Evolutionary conservation across 1,140 invertebrate genomes (phyloP).

Genomic region (Sminthurides bifidus): DNA sequence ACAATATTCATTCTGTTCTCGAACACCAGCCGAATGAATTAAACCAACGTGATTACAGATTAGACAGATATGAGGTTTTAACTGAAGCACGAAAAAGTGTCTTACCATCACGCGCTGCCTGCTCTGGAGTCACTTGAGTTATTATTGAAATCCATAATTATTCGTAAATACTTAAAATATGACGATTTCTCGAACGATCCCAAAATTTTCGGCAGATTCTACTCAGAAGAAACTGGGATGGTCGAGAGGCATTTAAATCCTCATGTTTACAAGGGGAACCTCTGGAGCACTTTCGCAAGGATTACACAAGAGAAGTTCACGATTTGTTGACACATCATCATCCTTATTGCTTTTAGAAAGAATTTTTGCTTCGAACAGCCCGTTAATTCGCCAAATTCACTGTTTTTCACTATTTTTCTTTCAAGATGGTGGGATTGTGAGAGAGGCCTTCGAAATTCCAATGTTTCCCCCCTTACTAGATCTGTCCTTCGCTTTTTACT

Average conservation of each 20-base stretch:
- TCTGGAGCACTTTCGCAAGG: neutral
- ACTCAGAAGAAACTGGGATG: too few species aligned
- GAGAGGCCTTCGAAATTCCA: too few species aligned
- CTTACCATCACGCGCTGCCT: neutral
- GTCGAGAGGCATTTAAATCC: neutral
- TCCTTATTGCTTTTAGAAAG: too few species aligned
- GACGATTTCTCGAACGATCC: too few species aligned
- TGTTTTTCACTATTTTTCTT: too few species aligned
- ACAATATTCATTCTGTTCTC: too few species aligned
- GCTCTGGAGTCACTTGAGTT: slow-evolving; percentile 6
- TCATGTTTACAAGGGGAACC: neutral
- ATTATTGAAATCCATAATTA: slow-evolving; percentile 8
- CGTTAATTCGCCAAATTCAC: too few species aligned
- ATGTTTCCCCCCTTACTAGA: neutral
- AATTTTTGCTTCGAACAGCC: too few species aligned
- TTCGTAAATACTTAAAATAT: too few species aligned
- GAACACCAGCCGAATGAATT: neutral
- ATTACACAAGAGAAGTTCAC: too few species aligned
- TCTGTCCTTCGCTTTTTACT: neutral
- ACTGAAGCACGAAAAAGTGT: neutral
- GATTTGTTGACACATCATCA: too few species aligned
- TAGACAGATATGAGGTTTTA: neutral
- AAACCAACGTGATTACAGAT: neutral
- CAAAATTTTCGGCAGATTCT: too few species aligned
- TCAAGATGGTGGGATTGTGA: slow-evolving; percentile 3